Evolutionary conservation across 2,888 invertebrate genomes (phyloP), one percentile per base, ranked within the genome.

Genomic region (Synanthedon tipuliformis): DNA sequence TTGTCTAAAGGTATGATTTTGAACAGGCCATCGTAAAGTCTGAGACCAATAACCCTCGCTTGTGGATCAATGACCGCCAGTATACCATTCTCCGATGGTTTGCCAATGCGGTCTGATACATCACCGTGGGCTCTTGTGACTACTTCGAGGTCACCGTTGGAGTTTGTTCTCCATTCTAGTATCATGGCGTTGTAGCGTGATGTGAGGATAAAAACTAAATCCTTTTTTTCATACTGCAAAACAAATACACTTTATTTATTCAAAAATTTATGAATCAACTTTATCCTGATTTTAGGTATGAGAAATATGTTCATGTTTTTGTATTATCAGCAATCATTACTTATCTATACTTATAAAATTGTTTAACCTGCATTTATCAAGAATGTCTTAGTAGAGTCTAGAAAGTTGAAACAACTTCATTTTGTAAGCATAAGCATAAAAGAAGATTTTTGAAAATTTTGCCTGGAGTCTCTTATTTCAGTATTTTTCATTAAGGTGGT

Each of bases 111-210:
- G 79, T 99, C 98, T 1, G 96, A 92, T 1, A 99, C 97, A 89
- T 96, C 97, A 3, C 99, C 99, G 75, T 98, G 96, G 3, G 98
- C 98, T 75, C 95, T 93, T 1, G 99, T 99, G 51, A 97, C 92
- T 23, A 99, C 97, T 72, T 97, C 96, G 53, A 98, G 89, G 56
- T 96, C 96, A 4, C 93, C 94, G 59, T 92, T 92, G 12, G 84
- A 69, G 3, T 88, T 87, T 50, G 91, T 91, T 52, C 89, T 90
- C 82, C 97, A 98, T 81, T 98, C 97, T 59, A 99, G 82, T 69
- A 99, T 97, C 95, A 99, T 98, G 2, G 98, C 97, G 89, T 98
- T 97, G 75, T 97, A 97, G 50, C 98, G 92, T 50, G 93, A 92
- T 5, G 99, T 99, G 53, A 99, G 89, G 48, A 99, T 92, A 76